Base-by-base conservation (phyloP, 2,797 vertebrate genomes). In the Lutjanus campechanus region DNA sequence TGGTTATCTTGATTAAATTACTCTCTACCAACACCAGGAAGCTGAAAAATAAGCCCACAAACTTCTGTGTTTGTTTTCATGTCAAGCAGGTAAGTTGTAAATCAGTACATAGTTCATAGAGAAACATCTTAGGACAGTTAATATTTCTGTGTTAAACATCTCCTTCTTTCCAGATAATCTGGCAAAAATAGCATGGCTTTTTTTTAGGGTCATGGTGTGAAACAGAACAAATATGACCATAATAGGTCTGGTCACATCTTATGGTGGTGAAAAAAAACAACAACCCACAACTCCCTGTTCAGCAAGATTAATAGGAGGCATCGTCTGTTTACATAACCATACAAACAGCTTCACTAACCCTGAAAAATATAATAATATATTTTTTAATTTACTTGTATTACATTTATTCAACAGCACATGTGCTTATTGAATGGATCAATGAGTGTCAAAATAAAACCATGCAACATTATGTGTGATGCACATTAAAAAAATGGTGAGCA, bases 1-100 rank as follows among this genome's bases (percentile, higher is more conserved):
- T 88, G 72, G 76, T 86, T 79, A 78, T 87, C 75, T 85, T 86
- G 81, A 87, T 88, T 79, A 79, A 88, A 83, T 89, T 46, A 75
- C 20, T 25, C 50, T 80, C 66, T 69, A 73, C 78, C 40, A 69
- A 79, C 64, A 61, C 1, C 4, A 53, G 56, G 56, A 63, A 76
- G 56, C 73, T 67, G 55, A 2, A 1, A 66, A 81, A 75, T 54
- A 69, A 68, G 43, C 44, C 63, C 36, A 47, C 50, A 69, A 62
- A 81, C 25, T 9, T 73, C 47, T 53, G 47, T 22, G 36, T 82
- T 64, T 77, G 36, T 79, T 69, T 81, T 56, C 19, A 44, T 61
- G 56, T 69, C 69, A 66, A 69, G 69, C 60, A 72, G 54, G 47
- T 62, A 51, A 54, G n/a, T 20, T 51, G 8, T n/a, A 58, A 62